A percentile compares a stretch with the other conserved stretches of the same genome.
These are phyloP conservation scores for Holocentrus rufus DNA, from an alignment of 2,797 vertebrate species.

Conservation along the genomic window DNA sequence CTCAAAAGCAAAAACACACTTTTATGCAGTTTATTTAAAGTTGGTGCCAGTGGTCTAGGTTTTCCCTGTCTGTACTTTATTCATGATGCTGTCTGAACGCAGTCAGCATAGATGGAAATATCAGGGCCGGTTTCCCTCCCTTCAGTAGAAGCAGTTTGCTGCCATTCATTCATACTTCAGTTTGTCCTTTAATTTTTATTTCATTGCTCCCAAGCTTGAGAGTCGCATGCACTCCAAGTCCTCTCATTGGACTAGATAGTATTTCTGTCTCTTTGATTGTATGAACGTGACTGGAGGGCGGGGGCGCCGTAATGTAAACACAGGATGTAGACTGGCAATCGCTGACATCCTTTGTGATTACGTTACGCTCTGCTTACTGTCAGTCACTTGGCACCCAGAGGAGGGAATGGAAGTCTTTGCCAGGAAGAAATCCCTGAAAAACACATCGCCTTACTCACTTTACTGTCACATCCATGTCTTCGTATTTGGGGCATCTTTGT, in stretches of 20 bases:
- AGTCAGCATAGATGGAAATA: no score
- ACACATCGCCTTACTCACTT: conserved; percentile 10
- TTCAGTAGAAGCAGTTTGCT: no score
- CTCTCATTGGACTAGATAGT: conserved; percentile 12
- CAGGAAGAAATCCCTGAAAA: conserved; percentile 23
- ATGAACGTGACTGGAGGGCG: conserved; percentile 17
- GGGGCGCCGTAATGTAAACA: conserved; percentile 30
- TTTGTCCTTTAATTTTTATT: no score
- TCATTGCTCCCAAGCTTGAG: no score
- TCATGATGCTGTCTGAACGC: no score
- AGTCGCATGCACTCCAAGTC: conserved; percentile 32
- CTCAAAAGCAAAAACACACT: no score
- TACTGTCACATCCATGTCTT: conserved; percentile 36
- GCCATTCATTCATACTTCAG: no score
- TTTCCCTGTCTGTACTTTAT: no score
- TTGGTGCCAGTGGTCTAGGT: no score
- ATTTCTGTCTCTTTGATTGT: conserved; percentile 48
- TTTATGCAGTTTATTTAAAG: no score
- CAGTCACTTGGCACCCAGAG: not conserved
- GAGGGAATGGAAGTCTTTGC: conserved; percentile 29
- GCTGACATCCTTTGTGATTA: conserved; percentile 25
- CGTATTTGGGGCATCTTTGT: conserved; percentile 16
- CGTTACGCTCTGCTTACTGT: conserved; percentile 23
- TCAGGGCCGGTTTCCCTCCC: no score
- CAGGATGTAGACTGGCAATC: conserved; percentile 41